These are phyloP conservation scores for Labeo calbasu DNA, from an alignment of 2,797 vertebrate species.

Conservation along the genomic window DNA sequence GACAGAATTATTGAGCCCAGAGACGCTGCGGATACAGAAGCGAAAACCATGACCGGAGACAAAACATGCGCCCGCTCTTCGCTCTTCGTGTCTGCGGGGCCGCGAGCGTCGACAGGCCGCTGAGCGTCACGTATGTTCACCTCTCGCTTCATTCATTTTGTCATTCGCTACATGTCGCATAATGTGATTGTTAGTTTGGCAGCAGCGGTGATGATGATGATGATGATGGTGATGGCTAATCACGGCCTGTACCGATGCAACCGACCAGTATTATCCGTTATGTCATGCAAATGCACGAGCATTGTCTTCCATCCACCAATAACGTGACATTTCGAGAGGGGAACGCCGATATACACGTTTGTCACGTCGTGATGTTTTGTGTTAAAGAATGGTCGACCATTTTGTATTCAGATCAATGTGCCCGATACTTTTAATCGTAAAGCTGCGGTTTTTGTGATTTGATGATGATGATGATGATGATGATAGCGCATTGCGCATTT, in stretches of 20 bases:
- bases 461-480: slow-evolving; percentile 37
- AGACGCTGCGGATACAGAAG: neutral
- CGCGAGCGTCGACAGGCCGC: slow-evolving; percentile 72
- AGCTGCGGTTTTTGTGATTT: neutral
- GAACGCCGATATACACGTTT: slow-evolving; percentile 6
- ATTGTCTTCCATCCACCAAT: slow-evolving; percentile 32
- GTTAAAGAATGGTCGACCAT: slow-evolving; percentile 1
- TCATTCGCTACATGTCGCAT: slow-evolving; percentile 1
- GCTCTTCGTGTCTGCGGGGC: slow-evolving; percentile 67
- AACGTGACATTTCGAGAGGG: slow-evolving; percentile 12
- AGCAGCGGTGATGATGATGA: too few relatives aligned
- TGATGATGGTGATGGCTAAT: too few relatives aligned
- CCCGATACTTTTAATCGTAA: neutral
- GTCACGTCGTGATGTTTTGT: neutral
- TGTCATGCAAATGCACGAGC: slow-evolving; percentile 16
- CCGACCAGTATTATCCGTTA: neutral
- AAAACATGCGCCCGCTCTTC: slow-evolving; percentile 73
- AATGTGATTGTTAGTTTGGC: slow-evolving; percentile 9
- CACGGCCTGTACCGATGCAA: neutral
- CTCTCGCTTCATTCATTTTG: slow-evolving; percentile 46
- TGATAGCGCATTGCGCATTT: slow-evolving; percentile 76
- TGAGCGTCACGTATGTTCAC: slow-evolving; percentile 72
- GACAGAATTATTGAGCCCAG: neutral
- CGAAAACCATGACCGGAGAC: slow-evolving; percentile 76
- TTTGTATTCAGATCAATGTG: slow-evolving; percentile 7